Conservation (phyloP, 2,797 vertebrate species). For the Microchirus variegatus region DNA sequence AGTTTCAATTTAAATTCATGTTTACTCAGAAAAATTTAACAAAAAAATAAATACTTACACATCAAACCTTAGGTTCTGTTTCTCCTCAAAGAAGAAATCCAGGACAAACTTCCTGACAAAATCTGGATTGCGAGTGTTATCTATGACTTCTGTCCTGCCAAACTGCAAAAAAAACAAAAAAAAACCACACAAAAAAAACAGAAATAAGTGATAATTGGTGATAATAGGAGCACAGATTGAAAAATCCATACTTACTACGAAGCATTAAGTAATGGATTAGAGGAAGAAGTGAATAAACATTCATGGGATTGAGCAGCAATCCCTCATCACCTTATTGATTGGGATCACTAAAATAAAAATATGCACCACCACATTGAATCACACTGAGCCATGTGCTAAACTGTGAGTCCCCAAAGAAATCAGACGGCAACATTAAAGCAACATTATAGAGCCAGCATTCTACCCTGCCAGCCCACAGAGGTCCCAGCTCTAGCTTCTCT, state of each 20-base stretch:
- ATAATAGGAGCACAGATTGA: not conserved
- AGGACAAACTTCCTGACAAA: conserved; percentile 96
- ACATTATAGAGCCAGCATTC: conserved; percentile 16
- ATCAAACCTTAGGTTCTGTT: conserved; percentile 96
- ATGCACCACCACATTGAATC: not conserved
- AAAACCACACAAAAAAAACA: not conserved
- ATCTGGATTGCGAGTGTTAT: conserved; percentile 96
- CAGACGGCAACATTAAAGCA: conserved; percentile 11
- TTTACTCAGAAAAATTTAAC: conserved; percentile 1
- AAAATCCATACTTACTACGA: conserved; percentile 24
- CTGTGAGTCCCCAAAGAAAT: conserved; percentile 52
- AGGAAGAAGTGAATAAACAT: not conserved
- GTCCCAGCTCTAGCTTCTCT: conserved; percentile 31
- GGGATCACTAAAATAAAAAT: conserved; percentile 11
- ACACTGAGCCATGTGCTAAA: conserved; percentile 15
- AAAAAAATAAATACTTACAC: conserved; percentile 85
- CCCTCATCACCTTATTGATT: conserved; percentile 3
- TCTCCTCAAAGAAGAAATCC: conserved; percentile 98
- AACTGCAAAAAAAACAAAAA: conserved; percentile 77
- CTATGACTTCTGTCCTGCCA: conserved; percentile 94
- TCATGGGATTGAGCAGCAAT: conserved; percentile 1
- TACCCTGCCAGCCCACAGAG: not conserved
- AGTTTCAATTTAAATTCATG: not conserved
- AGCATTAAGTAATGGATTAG: not conserved
- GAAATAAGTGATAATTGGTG: conserved; percentile 7